Evolutionary conservation across 1,140 invertebrate species (phyloP).

Genomic region (Delia radicum): DNA sequence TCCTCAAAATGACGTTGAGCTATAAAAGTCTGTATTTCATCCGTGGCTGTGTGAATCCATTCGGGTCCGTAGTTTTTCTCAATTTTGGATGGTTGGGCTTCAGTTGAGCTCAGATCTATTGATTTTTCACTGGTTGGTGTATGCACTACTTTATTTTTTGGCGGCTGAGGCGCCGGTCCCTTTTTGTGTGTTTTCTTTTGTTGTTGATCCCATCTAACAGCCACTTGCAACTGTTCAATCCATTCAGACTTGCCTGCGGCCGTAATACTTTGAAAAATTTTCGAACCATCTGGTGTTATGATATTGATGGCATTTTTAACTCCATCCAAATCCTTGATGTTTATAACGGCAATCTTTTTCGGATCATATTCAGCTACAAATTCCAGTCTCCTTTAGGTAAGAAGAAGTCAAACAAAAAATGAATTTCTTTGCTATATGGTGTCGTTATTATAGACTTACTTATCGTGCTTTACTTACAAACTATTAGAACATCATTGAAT

Average conservation of each 20-base stretch:
- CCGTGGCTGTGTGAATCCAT: constrained; percentile 89
- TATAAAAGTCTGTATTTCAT: constrained; percentile 94
- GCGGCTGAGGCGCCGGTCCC: constrained; percentile 60
- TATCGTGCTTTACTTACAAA: constrained; percentile 61
- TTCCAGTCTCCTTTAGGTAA: constrained; percentile 85
- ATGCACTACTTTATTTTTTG: constrained; percentile 53
- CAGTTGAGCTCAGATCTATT: constrained; percentile 55
- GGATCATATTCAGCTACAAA: constrained; percentile 89
- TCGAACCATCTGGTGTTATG: constrained; percentile 89
- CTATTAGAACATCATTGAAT: constrained; percentile 82
- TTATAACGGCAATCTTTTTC: constrained; percentile 90
- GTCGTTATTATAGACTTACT: constrained; percentile 57
- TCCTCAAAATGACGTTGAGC: constrained; percentile 97
- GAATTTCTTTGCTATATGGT: background rate
- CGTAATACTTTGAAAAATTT: constrained; percentile 89
- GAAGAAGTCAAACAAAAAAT: too few species aligned
- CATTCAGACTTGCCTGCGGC: constrained; percentile 86
- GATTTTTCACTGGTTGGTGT: constrained; percentile 17
- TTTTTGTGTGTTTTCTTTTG: constrained; percentile 55
- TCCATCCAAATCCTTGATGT: constrained; percentile 87
- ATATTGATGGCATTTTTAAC: constrained; percentile 93
- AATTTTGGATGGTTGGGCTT: constrained; percentile 57
- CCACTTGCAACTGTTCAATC: constrained; percentile 90
- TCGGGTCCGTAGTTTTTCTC: constrained; percentile 69
- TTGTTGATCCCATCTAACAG: constrained; percentile 79